These are phyloP conservation scores for Siphamia tubifer DNA, from an alignment of 2,113 vertebrate species.

Conservation along the genomic window DNA sequence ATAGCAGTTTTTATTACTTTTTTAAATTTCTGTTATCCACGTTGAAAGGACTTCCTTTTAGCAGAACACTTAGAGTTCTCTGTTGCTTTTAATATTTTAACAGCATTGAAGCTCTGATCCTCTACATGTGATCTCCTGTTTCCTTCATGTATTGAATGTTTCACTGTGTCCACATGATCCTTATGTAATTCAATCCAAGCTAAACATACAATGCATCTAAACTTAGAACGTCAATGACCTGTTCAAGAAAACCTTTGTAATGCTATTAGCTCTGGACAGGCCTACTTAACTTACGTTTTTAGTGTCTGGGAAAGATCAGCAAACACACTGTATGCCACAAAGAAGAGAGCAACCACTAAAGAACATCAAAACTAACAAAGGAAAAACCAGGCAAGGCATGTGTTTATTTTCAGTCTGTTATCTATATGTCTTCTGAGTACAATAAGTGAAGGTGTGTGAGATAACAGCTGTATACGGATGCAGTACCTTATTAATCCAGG, in stretches of 20 bases:
- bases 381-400: not conserved
- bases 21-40: not conserved
- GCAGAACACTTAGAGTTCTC: not conserved
- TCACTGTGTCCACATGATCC: slow-evolving; percentile 6
- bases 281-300: slow-evolving; percentile 21
- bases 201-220: slow-evolving; percentile 30
- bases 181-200: not conserved
- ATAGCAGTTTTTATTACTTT: not conserved
- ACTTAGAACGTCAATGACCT: slow-evolving; percentile 47
- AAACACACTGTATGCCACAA: not conserved
- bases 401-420: not conserved
- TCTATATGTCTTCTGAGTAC: not conserved
- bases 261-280: slow-evolving; percentile 58
- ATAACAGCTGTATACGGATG: not conserved
- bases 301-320: not conserved
- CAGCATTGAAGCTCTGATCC: not conserved
- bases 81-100: not conserved
- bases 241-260: slow-evolving; percentile 45
- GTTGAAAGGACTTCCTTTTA: not conserved
- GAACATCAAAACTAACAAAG: not conserved
- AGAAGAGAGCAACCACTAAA: not conserved
- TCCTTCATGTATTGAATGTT: not conserved
- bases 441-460: not conserved
- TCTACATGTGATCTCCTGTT: not conserved
- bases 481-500: slow-evolving; percentile 94